Conservation (phyloP, 2,113 vertebrate species). For the Leptodactylus fuscus region DNA sequence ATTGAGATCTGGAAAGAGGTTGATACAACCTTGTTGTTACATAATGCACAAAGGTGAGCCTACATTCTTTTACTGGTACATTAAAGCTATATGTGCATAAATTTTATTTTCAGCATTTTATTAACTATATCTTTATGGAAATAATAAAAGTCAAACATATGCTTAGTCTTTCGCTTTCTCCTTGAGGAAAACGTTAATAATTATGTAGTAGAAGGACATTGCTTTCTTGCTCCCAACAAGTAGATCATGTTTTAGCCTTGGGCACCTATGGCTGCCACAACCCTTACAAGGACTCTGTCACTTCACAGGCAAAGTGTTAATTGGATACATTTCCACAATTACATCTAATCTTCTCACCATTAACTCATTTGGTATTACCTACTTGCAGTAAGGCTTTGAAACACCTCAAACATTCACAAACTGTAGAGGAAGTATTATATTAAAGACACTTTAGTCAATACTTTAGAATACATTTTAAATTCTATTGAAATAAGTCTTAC, state of each 20-base stretch:
- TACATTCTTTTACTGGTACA: not conserved
- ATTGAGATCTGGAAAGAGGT: not conserved
- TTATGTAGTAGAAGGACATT: not conserved
- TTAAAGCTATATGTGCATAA: not conserved
- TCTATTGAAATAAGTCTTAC: no score
- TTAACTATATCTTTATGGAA: not conserved
- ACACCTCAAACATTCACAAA: not conserved
- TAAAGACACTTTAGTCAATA: not conserved
- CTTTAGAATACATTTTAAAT: no score
- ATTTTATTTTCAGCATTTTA: not conserved
- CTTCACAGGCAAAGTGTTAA: constrained; percentile 49
- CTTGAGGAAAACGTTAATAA: not conserved
- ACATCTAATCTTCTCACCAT: constrained; percentile 32
- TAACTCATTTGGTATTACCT: constrained; percentile 1
- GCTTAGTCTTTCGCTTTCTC: not conserved
- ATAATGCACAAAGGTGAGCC: not conserved
- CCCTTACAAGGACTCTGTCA: constrained; percentile 40
- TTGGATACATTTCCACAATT: constrained; percentile 47
- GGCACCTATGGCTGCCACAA: constrained; percentile 20
- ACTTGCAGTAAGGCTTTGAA: not conserved
- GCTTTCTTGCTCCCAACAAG: constrained; percentile 4
- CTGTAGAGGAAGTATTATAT: not conserved
- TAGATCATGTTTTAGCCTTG: constrained; percentile 3
- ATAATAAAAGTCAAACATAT: not conserved
- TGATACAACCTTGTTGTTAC: not conserved